These are phyloP conservation scores for Miniopterus natalensis DNA, from an alignment of 2,113 vertebrate species.

Conservation along the genomic window DNA sequence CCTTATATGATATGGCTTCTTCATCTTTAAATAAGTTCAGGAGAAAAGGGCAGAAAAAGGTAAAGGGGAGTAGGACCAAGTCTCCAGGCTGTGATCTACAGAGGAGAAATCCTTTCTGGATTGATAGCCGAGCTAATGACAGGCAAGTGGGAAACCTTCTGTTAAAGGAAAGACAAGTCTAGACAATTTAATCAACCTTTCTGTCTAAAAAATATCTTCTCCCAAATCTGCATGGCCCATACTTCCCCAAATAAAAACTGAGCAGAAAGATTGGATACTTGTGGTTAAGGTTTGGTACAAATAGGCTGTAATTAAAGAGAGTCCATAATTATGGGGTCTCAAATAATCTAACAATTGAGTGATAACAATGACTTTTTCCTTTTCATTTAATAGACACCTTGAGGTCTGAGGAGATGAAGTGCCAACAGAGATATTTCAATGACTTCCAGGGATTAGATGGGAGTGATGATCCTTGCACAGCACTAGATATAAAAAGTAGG, in stretches of 20 bases:
- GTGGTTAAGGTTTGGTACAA: background rate
- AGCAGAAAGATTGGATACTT: background rate
- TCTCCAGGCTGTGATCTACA: background rate
- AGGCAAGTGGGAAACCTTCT: background rate
- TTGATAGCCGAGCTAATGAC: background rate
- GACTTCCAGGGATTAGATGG: background rate
- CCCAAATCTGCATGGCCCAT: background rate
- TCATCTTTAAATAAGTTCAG: conserved; percentile 4
- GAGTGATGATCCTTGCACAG: background rate
- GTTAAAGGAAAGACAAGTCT: background rate
- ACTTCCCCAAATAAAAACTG: background rate
- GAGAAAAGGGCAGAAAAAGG: background rate
- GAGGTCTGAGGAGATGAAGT: background rate
- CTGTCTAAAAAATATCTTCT: background rate
- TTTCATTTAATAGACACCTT: conserved; percentile 3
- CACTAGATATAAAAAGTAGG: background rate
- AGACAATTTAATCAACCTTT: conserved; percentile 5
- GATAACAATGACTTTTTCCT: background rate
- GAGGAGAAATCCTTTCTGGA: background rate
- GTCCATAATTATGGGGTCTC: background rate
- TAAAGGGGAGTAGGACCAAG: background rate
- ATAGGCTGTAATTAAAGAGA: background rate
- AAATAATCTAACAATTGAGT: background rate
- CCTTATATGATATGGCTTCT: background rate
- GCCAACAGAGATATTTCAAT: background rate